These are phyloP conservation scores for Pogonophryne albipinna DNA, from an alignment of 2,797 vertebrate species.

Conservation along the genomic window DNA sequence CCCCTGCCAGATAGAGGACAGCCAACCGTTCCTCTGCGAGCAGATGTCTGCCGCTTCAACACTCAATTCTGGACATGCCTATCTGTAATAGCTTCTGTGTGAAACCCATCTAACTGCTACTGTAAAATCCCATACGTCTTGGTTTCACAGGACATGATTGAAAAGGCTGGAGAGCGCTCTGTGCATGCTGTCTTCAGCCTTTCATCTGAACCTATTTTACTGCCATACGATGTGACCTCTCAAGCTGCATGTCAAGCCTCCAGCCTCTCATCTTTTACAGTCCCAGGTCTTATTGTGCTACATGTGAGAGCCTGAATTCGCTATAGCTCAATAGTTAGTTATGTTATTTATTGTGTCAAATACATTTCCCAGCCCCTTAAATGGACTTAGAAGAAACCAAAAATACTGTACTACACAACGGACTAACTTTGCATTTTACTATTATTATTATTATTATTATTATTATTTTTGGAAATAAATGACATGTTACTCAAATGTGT, in stretches of 20 bases:
- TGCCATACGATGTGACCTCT: conserved; percentile 2
- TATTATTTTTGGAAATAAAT: too few relatives aligned
- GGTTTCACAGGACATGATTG: conserved; percentile 8
- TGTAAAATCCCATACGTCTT: neutral
- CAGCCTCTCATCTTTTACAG: conserved; percentile 4
- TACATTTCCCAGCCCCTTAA: neutral
- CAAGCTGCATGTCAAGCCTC: neutral
- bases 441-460: too few relatives aligned
- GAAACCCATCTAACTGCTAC: neutral
- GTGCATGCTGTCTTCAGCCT: conserved; percentile 4
- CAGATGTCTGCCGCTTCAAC: conserved; percentile 37
- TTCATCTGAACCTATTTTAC: conserved; percentile 13
- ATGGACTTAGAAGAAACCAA: neutral
- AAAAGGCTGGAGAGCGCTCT: conserved; percentile 11
- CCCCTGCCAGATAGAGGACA: conserved; percentile 40
- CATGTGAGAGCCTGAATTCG: neutral
- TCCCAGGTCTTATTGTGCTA: neutral
- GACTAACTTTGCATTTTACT: too few relatives aligned
- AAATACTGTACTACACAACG: neutral
- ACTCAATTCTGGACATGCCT: neutral
- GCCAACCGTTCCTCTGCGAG: conserved; percentile 28
- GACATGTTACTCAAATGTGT: neutral
- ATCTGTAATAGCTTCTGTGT: neutral
- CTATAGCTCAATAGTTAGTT: neutral
- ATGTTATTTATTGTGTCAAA: neutral